Conservation (phyloP, 2,888 invertebrate genomes). For the Aelia acuminata region DNA sequence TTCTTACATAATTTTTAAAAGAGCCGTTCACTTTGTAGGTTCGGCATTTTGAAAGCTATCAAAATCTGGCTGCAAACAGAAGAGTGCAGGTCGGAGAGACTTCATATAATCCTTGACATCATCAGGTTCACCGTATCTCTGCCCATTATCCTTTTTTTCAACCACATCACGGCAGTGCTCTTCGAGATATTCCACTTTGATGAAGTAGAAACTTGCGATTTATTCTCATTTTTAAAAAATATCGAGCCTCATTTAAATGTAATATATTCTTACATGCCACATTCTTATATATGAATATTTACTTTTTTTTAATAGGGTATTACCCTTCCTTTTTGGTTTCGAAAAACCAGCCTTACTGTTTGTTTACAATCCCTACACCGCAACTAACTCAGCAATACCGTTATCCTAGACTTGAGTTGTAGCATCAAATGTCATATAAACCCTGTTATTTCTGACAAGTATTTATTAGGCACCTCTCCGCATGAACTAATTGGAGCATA, state of each 20-base stretch:
- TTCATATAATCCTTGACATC: background rate
- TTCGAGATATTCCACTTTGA: conserved; percentile 16
- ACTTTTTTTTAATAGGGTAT: too few relatives aligned
- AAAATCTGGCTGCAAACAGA: background rate
- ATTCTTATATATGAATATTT: too few relatives aligned
- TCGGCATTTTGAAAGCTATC: background rate
- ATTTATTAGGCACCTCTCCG: too few relatives aligned
- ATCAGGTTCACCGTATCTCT: background rate
- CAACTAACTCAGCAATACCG: too few relatives aligned
- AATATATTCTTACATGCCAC: background rate
- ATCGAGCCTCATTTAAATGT: background rate
- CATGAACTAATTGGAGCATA: too few relatives aligned
- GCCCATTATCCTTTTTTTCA: background rate
- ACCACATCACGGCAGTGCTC: background rate
- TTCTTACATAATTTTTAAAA: background rate
- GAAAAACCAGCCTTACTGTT: too few relatives aligned
- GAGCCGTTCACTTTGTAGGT: background rate
- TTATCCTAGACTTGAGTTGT: too few relatives aligned
- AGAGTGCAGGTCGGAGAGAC: background rate
- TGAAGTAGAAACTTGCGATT: background rate
- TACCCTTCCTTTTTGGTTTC: too few relatives aligned
- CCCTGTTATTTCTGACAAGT: too few relatives aligned
- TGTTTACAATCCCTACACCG: too few relatives aligned
- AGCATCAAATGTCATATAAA: too few relatives aligned
- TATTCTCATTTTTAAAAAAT: background rate